These are phyloP conservation scores for Lasioglossum vierecki DNA, from an alignment of 2,888 invertebrate species.

Conservation along the genomic window DNA sequence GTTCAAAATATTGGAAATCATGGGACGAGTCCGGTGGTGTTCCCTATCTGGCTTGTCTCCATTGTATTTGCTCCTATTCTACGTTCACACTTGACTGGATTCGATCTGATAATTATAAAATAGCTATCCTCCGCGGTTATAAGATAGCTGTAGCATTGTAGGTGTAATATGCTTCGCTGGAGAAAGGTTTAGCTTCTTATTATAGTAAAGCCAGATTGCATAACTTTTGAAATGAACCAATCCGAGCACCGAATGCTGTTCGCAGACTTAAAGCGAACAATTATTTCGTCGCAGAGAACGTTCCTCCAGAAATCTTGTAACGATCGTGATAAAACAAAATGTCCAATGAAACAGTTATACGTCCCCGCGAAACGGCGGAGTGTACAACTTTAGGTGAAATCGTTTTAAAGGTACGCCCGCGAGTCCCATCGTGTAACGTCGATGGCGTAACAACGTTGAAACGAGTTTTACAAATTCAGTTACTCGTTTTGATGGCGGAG, in stretches of 20 bases:
- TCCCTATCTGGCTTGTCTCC: background rate
- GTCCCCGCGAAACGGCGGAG: background rate
- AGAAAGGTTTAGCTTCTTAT: background rate
- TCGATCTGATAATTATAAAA: slow-evolving; percentile 3
- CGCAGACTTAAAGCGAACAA: background rate
- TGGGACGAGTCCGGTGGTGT: background rate
- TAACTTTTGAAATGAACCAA: background rate
- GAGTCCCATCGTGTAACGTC: slow-evolving; percentile 8
- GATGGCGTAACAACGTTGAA: slow-evolving; percentile 13
- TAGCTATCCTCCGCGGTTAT: background rate
- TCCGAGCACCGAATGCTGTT: background rate
- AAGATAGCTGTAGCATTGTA: background rate
- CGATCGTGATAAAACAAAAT: slow-evolving; percentile 27
- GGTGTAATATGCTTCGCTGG: background rate
- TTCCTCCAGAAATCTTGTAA: background rate
- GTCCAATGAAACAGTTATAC: slow-evolving; percentile 28
- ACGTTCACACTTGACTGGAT: background rate
- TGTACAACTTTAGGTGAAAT: slow-evolving; percentile 15
- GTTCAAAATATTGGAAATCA: background rate
- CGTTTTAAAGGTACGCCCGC: slow-evolving; percentile 15
- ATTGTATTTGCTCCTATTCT: background rate
- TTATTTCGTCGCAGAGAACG: background rate
- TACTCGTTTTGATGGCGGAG: slow-evolving; percentile 14
- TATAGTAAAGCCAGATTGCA: background rate
- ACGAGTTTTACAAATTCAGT: slow-evolving; percentile 25